Percentiles rank a stretch among this genome's conserved stretches.
phyloP scores from a whole-genome alignment of 2,888 invertebrate genomes.

The Eucera pruinosa region DNA sequence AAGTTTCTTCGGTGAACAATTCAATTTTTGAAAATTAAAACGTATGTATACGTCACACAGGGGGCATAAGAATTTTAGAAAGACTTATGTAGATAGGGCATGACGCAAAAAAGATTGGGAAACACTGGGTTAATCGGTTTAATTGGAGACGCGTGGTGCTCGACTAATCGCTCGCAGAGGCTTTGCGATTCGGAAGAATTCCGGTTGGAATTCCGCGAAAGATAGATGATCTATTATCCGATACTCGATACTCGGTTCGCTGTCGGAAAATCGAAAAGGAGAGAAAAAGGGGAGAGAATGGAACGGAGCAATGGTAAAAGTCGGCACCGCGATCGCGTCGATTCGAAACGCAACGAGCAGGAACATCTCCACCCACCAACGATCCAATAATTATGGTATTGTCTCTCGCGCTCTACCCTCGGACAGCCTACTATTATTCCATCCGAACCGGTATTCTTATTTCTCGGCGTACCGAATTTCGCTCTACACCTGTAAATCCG shows the following conservation, averaged over 20 bases:
- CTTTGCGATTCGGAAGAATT: too few relatives aligned
- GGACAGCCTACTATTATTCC: slow-evolving; percentile 59
- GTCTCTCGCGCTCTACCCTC: slow-evolving; percentile 60
- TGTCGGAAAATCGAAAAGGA: background rate
- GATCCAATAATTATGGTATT: slow-evolving; percentile 46
- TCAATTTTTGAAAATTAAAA: too few relatives aligned
- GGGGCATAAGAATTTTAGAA: too few relatives aligned
- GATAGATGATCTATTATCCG: too few relatives aligned
- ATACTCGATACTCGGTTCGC: background rate
- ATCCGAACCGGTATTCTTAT: slow-evolving; percentile 45
- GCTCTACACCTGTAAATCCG: slow-evolving; percentile 49
- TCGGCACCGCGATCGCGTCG: background rate
- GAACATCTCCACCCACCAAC: slow-evolving; percentile 15
- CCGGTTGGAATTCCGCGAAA: too few relatives aligned
- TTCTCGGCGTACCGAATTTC: slow-evolving; percentile 53
- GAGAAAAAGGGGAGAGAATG: background rate
- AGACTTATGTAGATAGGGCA: too few relatives aligned
- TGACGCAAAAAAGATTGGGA: too few relatives aligned
- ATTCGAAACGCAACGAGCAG: background rate
- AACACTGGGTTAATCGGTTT: too few relatives aligned
- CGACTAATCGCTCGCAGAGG: background rate
- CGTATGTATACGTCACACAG: too few relatives aligned
- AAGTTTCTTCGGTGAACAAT: too few relatives aligned
- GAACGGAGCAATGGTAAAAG: background rate
- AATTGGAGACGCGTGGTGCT: background rate